Evolutionary conservation across 2,113 vertebrate genomes (phyloP), one percentile per base, ranked within the genome.

Genomic region (Brachyistius frenatus): DNA sequence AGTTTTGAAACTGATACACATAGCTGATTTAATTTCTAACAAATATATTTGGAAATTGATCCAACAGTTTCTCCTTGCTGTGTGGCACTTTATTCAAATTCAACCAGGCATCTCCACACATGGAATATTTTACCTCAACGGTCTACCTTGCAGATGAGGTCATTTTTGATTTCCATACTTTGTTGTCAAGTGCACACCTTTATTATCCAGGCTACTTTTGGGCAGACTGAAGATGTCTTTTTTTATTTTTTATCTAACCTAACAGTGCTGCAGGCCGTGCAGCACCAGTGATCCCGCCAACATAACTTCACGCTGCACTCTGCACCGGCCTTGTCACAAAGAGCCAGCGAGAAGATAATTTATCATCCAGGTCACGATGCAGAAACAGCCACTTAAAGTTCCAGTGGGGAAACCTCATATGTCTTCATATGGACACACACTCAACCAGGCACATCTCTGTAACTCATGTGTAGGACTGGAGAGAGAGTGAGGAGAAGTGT

Each of bases 331-430:
- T 81, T 85, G 88, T 88, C 80, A 82, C 71, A 63, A 33, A 62
- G 69, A 78, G 78, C 65, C 66, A 35, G n/a, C 58, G 65, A 33
- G 33, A 33, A 75, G 66, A 65, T 84, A 57, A 89, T 89, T 86
- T 77, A 88, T 91, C 79, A 72, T 69, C 84, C 57, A 7, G 69
- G 71, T 76, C 77, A 52, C 10, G 35, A 81, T 83, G 61, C 74
- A 91, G 66, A 83, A 77, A 77, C 78, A 58, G 41, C 63, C 66
- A 75, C 76, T 81, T 77, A 72, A 74, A 74, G 67, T 75, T 80
- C 53, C 74, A 35, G 64, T 56, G 14, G 77, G 55, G 31, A 46
- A 72, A 13, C 23, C 41, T 71, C 77, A 64, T 50, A 49, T 62
- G 69, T 87, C 80, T 87, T 76, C 79, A 79, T 83, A 56, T 35